Evolutionary conservation across 2,888 invertebrate genomes (phyloP).

Genomic region (Hoplodrina blanda): DNA sequence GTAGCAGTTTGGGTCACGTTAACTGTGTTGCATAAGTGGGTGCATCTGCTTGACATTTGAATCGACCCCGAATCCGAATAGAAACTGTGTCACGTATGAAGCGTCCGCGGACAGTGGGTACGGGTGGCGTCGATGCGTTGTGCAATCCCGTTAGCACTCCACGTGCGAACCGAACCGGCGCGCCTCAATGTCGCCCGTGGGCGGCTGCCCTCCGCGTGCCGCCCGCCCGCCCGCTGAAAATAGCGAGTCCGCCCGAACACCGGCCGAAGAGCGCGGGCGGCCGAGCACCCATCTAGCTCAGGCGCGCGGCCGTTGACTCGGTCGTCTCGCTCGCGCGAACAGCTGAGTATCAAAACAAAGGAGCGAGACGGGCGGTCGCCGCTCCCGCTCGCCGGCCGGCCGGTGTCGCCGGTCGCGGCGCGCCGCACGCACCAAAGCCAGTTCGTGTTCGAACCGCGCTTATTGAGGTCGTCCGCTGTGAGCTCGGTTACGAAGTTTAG

Average conservation of each 20-base stretch:
- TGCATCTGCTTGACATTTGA: slow-evolving; percentile 91
- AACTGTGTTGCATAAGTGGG: slow-evolving; percentile 87
- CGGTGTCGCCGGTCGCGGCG: slow-evolving; percentile 83
- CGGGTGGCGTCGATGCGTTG: slow-evolving; percentile 82
- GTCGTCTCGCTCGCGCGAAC: slow-evolving; percentile 81
- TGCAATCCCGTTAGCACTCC: slow-evolving; percentile 89
- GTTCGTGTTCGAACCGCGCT: slow-evolving; percentile 88
- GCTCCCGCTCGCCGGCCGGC: slow-evolving; percentile 90
- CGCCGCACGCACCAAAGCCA: slow-evolving; percentile 82
- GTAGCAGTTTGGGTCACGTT: slow-evolving; percentile 75
- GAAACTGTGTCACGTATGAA: slow-evolving; percentile 90
- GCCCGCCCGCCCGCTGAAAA: slow-evolving; percentile 80
- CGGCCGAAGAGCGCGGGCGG: slow-evolving; percentile 70
- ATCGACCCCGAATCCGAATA: slow-evolving; percentile 91
- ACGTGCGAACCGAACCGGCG: slow-evolving; percentile 88
- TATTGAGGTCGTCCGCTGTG: slow-evolving; percentile 85
- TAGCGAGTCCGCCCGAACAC: slow-evolving; percentile 79
- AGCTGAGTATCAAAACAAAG: slow-evolving; percentile 91
- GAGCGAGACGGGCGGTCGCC: slow-evolving; percentile 89
- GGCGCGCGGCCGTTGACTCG: slow-evolving; percentile 70
- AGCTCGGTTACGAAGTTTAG: slow-evolving; percentile 86
- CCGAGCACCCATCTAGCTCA: slow-evolving; percentile 74
- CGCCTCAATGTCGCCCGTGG: slow-evolving; percentile 89
- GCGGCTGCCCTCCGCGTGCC: slow-evolving; percentile 77
- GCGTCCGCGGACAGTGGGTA: slow-evolving; percentile 78